Evolutionary conservation across 2,797 vertebrate species (phyloP).

Genomic region (Chelon labrosus): DNA sequence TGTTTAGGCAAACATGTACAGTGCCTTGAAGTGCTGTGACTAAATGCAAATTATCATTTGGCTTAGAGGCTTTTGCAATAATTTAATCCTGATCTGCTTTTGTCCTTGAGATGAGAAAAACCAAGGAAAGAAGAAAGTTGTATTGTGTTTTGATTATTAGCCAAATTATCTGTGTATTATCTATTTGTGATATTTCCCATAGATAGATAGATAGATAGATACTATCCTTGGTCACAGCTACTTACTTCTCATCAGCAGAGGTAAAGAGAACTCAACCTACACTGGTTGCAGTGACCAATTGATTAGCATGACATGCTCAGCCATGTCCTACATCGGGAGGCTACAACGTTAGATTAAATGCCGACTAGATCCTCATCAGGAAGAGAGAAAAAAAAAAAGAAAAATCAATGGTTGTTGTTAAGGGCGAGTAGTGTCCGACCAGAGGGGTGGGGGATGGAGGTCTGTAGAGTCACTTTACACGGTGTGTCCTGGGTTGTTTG

Average conservation of each 20-base stretch:
- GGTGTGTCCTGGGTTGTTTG: conserved; percentile 70
- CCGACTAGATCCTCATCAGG: conserved; percentile 94
- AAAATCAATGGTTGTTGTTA: conserved; percentile 97
- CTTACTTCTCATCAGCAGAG: conserved; percentile 55
- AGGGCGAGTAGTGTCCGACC: conserved; percentile 68
- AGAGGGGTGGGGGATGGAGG: conserved; percentile 45
- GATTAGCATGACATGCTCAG: conserved; percentile 94
- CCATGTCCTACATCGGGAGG: conserved; percentile 92
- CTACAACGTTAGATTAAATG: conserved; percentile 98
- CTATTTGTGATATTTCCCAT: conserved; percentile 2
- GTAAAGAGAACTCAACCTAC: conserved; percentile 80
- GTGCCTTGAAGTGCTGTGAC: conserved; percentile 92
- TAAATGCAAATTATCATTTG: conserved; percentile 89
- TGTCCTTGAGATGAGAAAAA: conserved; percentile 89
- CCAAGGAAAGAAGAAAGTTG: conserved; percentile 74
- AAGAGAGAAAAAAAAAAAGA: conserved; percentile 40
- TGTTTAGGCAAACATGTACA: conserved; percentile 88
- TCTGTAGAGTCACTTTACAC: conserved; percentile 90
- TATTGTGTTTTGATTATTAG: conserved; percentile 10
- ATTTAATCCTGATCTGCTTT: conserved; percentile 88
- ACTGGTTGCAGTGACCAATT: conserved; percentile 85
- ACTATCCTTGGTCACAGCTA: conserved; percentile 26
- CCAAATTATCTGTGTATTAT: not conserved
- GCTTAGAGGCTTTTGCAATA: conserved; percentile 89
- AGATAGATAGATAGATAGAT: not conserved